A percentile compares a stretch with the other conserved stretches of the same genome.
Evolutionary conservation across 2,113 vertebrate species (phyloP).

Genomic region (Siphamia tubifer): DNA sequence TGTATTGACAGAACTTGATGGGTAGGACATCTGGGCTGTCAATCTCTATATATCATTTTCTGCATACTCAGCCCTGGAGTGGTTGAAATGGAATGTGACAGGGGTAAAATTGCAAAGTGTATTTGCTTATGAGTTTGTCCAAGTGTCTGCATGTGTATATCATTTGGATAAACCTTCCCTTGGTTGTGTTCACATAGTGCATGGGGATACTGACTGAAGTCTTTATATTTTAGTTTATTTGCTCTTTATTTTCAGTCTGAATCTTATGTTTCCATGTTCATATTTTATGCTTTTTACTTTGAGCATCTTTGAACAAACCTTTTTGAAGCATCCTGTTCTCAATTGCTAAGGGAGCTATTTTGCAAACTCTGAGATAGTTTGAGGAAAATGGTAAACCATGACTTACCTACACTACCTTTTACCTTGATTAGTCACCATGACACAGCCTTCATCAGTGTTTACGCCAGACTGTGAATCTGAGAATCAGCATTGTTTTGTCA

Average conservation of each 20-base stretch:
- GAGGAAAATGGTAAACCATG: too few species aligned
- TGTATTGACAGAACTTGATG: constrained; percentile 14
- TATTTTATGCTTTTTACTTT: too few species aligned
- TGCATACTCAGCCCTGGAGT: background rate
- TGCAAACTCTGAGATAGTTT: too few species aligned
- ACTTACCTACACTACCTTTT: background rate
- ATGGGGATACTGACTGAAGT: too few species aligned
- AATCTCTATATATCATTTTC: constrained; percentile 3
- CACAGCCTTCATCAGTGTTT: background rate
- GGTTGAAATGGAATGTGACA: constrained; percentile 6
- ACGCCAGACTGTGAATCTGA: background rate
- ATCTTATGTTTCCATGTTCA: too few species aligned
- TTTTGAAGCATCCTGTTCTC: too few species aligned
- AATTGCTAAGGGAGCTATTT: too few species aligned
- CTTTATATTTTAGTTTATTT: background rate
- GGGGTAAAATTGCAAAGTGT: constrained; percentile 27
- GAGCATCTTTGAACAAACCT: too few species aligned
- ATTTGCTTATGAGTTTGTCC: background rate
- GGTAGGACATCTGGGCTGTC: constrained; percentile 24
- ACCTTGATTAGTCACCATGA: background rate
- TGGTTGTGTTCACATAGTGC: constrained; percentile 15
- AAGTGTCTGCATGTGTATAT: constrained; percentile 1
- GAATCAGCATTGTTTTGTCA: constrained; percentile 11
- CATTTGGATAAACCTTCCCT: background rate
- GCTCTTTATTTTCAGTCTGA: background rate